Conservation (phyloP, 2,113 vertebrate genomes). For the Cryptoleucopteryx plumbea region DNA sequence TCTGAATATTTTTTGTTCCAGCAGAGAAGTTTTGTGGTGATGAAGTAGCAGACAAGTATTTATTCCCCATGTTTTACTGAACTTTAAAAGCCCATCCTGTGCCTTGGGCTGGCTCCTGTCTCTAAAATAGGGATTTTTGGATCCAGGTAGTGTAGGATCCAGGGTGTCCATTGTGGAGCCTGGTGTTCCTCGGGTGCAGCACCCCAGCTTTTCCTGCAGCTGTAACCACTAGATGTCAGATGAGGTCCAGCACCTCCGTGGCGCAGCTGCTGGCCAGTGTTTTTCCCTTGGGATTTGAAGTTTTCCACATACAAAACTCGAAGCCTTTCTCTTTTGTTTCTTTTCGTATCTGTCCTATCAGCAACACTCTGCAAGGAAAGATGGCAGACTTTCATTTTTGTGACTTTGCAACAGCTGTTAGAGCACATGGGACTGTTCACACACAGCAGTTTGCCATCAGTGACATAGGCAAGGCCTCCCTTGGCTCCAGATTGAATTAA, state of each 20-base stretch:
- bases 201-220: background rate
- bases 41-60: background rate
- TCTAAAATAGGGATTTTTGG: background rate
- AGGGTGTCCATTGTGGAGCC: background rate
- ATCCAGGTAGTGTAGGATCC: no score
- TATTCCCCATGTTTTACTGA: background rate
- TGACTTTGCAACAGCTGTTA: background rate
- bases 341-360: background rate
- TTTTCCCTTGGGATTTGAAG: background rate
- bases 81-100: background rate
- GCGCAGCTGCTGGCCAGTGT: background rate
- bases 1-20: background rate
- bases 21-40: background rate
- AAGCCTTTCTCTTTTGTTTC: background rate
- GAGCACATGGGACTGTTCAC: background rate
- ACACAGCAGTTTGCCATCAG: background rate
- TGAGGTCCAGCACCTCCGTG: background rate
- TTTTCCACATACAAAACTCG: background rate
- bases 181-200: fast-evolving
- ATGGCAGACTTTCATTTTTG: background rate
- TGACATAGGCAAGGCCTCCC: background rate
- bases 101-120: background rate
- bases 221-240: background rate
- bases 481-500: background rate
- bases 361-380: background rate